Conservation (phyloP, 2,888 invertebrate species). For the Callyntrura guangdongensis region DNA sequence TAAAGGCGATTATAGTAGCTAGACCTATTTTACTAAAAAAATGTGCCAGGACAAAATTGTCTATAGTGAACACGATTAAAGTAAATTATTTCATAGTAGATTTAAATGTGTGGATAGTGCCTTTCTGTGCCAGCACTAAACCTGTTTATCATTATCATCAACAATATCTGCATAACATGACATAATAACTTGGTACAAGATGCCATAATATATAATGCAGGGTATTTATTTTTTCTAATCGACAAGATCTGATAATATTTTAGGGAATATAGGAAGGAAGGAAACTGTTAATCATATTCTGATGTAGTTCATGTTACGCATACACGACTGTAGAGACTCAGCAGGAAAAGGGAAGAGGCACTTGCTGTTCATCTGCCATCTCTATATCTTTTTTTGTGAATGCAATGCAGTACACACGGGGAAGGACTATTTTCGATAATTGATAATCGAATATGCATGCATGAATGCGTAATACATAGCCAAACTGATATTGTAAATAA, state of each 20-base stretch:
- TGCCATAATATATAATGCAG: background rate
- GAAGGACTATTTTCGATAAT: background rate
- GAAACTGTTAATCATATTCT: background rate
- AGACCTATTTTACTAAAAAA: background rate
- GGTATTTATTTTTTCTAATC: background rate
- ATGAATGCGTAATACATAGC: background rate
- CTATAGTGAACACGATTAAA: background rate
- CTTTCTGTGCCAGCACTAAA: background rate
- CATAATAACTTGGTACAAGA: constrained; percentile 23
- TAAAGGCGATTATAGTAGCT: background rate
- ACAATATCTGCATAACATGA: background rate
- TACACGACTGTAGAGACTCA: background rate
- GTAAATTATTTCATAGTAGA: background rate
- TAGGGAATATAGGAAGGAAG: constrained; percentile 16
- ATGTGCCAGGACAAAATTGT: background rate
- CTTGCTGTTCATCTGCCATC: constrained; percentile 20
- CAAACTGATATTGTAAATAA: background rate
- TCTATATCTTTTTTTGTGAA: background rate
- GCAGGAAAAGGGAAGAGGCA: constrained; percentile 18
- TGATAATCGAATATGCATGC: background rate
- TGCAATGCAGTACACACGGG: background rate
- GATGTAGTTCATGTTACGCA: background rate
- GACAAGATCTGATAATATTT: constrained; percentile 4
- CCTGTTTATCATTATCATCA: background rate
- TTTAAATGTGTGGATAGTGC: background rate